A percentile compares a stretch with the other conserved stretches of the same genome.
These are phyloP conservation scores for Cryptoblepharus egeriae DNA, from an alignment of 2,797 vertebrate species.

Conservation along the genomic window DNA sequence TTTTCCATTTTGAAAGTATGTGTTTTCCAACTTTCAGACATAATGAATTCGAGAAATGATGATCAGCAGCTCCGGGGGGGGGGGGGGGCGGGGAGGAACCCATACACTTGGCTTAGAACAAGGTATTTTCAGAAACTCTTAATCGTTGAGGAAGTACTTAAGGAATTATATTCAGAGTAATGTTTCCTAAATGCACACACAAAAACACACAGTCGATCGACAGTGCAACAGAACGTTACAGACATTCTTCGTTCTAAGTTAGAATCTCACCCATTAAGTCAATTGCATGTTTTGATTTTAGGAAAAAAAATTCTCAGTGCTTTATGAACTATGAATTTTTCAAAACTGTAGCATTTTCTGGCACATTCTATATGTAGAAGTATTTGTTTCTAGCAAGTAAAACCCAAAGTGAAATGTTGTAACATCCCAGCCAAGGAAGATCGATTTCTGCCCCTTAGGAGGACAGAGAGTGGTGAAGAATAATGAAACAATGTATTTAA, in stretches of 20 bases:
- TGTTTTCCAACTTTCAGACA: neutral
- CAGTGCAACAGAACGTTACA: neutral
- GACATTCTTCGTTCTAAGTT: neutral
- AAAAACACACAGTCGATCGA: neutral
- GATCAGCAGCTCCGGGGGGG: too few relatives aligned
- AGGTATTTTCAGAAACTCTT: neutral
- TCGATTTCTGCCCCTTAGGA: too few relatives aligned
- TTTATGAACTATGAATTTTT: too few relatives aligned
- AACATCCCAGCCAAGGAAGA: too few relatives aligned
- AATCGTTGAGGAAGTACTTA: neutral
- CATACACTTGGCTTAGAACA: conserved; percentile 7
- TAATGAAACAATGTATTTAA: neutral
- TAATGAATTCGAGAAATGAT: neutral
- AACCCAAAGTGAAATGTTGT: too few relatives aligned
- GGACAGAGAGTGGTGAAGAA: too few relatives aligned
- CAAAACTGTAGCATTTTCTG: too few relatives aligned
- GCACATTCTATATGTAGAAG: too few relatives aligned
- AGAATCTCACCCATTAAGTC: conserved; percentile 12
- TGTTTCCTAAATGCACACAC: neutral
- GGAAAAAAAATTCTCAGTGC: too few relatives aligned
- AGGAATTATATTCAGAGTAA: neutral
- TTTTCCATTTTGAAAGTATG: neutral
- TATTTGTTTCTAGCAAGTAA: too few relatives aligned
- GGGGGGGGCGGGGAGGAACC: neutral
- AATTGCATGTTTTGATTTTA: conserved; percentile 32